phyloP scores from a whole-genome alignment of 2,888 invertebrate species.

The Drosophila ezoana region DNA sequence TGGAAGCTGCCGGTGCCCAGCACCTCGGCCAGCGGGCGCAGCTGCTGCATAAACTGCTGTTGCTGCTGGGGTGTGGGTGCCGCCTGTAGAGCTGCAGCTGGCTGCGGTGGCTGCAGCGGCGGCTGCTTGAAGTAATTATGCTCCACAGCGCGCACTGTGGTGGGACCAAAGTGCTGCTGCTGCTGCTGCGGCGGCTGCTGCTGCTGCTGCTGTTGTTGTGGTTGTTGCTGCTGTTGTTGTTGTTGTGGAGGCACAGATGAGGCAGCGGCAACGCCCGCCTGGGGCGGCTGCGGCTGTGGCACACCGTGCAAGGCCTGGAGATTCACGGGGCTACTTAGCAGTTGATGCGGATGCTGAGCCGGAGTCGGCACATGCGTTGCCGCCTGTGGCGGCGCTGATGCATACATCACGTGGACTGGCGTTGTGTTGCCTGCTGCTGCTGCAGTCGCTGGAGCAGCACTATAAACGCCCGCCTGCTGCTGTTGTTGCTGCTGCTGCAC shows the following conservation, averaged over 20 bases:
- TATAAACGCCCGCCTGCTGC: conserved; percentile 49
- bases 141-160: conserved; percentile 88
- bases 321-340: conserved; percentile 73
- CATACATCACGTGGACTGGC: conserved; percentile 77
- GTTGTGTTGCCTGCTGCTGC: conserved; percentile 67
- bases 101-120: conserved; percentile 49
- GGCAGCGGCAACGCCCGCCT: conserved; percentile 49
- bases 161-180: conserved; percentile 84
- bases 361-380: conserved; percentile 40
- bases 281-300: conserved; percentile 49
- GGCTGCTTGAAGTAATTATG: conserved; percentile 87
- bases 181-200: conserved; percentile 38
- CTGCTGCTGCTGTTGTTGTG: conserved; percentile 41
- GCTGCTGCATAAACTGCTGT: conserved; percentile 87
- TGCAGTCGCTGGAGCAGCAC: conserved; percentile 35
- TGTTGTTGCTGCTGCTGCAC: conserved; percentile 43
- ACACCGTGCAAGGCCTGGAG: conserved; percentile 67
- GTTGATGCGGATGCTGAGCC: conserved; percentile 66
- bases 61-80: conserved; percentile 87
- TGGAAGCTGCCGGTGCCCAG: conserved; percentile 91
- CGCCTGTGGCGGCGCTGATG: conserved; percentile 55
- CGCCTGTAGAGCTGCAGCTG: conserved; percentile 73
- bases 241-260: conserved; percentile 24
- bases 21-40: conserved; percentile 90
- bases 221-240: conserved; percentile 1